These are phyloP conservation scores for Gobiocypris rarus DNA, from an alignment of 2,113 vertebrate genomes.

Conservation along the genomic window DNA sequence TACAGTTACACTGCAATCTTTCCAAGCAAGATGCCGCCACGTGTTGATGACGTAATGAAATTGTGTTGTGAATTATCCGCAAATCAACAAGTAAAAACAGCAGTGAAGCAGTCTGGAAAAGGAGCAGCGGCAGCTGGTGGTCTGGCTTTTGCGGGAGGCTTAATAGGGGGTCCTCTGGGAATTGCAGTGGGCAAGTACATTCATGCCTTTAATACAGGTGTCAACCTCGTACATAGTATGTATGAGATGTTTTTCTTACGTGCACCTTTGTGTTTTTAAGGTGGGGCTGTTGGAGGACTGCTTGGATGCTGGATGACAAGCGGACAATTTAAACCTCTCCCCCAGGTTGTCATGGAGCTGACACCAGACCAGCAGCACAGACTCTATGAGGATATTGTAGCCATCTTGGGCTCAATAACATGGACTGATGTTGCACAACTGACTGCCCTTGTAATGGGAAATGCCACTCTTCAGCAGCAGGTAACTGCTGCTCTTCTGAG, in stretches of 20 bases:
- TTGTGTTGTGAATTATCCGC: conserved; percentile 82
- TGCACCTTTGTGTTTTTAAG: conserved; percentile 66
- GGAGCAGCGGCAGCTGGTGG: conserved; percentile 80
- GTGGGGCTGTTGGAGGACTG: conserved; percentile 85
- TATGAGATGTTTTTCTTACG: neutral
- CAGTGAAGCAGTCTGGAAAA: conserved; percentile 79
- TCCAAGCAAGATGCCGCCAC: conserved; percentile 73
- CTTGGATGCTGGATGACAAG: conserved; percentile 86
- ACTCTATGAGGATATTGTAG: conserved; percentile 73
- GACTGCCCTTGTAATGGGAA: conserved; percentile 82
- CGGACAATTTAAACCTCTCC: conserved; percentile 85
- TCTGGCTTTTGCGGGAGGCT: conserved; percentile 82
- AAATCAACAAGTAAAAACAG: conserved; percentile 80
- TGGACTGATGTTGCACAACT: conserved; percentile 86
- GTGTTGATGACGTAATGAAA: conserved; percentile 77
- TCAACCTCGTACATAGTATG: neutral
- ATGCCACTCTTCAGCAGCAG: conserved; percentile 75
- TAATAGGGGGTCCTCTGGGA: conserved; percentile 86
- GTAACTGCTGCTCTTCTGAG: conserved; percentile 76
- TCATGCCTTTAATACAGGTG: neutral
- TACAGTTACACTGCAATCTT: conserved; percentile 5
- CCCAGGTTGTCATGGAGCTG: conserved; percentile 88
- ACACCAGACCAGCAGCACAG: conserved; percentile 79
- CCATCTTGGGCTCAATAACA: conserved; percentile 76
- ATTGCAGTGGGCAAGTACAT: conserved; percentile 82